Percentiles rank a stretch among this genome's conserved stretches.
Conservation (phyloP, 2,797 vertebrate genomes). For the Kryptolebias ocellatus region DNA sequence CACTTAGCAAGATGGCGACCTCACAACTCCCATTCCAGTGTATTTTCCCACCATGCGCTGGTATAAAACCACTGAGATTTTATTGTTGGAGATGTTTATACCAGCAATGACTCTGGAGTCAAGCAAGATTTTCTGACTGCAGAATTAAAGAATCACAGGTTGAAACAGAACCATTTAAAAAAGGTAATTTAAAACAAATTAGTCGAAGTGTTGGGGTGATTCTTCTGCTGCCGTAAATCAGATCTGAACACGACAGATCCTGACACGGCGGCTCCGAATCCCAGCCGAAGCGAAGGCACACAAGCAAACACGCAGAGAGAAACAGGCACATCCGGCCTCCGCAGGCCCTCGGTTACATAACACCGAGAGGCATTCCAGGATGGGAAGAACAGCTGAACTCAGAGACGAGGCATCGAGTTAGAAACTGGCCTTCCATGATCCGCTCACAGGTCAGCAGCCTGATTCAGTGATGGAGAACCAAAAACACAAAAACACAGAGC, state of each 20-base stretch:
- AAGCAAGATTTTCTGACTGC: no score
- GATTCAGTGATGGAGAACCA: slow-evolving; percentile 3
- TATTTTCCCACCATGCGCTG: no score
- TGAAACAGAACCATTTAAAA: no score
- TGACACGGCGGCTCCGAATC: background rate
- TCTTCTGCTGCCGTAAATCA: background rate
- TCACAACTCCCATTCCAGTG: no score
- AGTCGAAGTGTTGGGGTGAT: background rate
- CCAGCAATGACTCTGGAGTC: no score
- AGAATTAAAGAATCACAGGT: no score
- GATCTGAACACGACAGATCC: background rate
- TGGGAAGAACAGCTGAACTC: slow-evolving; percentile 39
- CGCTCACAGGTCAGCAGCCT: slow-evolving; percentile 4
- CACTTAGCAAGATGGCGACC: no score
- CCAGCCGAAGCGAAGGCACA: background rate
- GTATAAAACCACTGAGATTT: no score
- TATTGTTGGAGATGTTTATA: no score
- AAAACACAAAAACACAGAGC: background rate
- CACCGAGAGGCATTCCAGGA: slow-evolving; percentile 32
- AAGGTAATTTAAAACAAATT: background rate
- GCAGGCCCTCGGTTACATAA: slow-evolving; percentile 52
- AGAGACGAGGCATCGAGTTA: slow-evolving; percentile 1
- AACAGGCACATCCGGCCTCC: slow-evolving; percentile 38
- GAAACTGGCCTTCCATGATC: background rate
- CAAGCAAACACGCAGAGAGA: background rate